A percentile compares a stretch with the other conserved stretches of the same genome.
These are phyloP conservation scores for Pyrrhia umbra DNA, from an alignment of 2,888 invertebrate genomes.

Conservation along the genomic window DNA sequence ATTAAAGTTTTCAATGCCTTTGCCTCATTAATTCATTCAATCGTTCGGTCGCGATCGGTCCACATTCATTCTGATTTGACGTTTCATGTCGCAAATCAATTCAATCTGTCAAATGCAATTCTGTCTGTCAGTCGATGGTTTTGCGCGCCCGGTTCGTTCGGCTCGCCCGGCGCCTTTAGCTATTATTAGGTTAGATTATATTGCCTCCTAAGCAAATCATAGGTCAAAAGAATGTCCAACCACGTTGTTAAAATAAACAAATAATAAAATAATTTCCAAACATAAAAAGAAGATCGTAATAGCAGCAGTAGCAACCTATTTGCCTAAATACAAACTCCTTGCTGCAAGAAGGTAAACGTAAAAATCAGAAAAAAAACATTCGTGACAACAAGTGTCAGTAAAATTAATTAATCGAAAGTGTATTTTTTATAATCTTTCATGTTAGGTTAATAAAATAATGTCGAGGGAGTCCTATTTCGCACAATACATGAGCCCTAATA, in stretches of 20 bases:
- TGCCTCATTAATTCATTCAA: neutral
- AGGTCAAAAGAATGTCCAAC: neutral
- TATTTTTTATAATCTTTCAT: neutral
- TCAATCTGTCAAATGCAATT: conserved; percentile 19
- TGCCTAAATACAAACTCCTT: conserved; percentile 18
- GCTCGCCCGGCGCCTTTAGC: neutral
- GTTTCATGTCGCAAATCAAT: neutral
- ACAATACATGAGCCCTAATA: conserved; percentile 67
- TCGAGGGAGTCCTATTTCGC: conserved; percentile 50
- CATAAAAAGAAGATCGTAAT: neutral
- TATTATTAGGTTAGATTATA: neutral
- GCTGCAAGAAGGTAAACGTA: neutral
- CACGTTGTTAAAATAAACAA: neutral
- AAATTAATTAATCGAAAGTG: neutral
- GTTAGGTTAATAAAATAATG: conserved; percentile 45
- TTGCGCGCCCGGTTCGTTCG: neutral
- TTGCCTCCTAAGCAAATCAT: conserved; percentile 3
- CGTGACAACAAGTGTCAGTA: conserved; percentile 3
- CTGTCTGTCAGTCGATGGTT: neutral
- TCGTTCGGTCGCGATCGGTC: neutral
- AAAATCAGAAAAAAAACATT: conserved; percentile 2
- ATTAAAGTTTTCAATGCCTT: neutral
- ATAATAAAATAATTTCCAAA: neutral
- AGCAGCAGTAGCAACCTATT: neutral
- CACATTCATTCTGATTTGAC: neutral